Evolutionary conservation across 2,888 invertebrate species (phyloP).

Genomic region (Scaptomyza tumidula): DNA sequence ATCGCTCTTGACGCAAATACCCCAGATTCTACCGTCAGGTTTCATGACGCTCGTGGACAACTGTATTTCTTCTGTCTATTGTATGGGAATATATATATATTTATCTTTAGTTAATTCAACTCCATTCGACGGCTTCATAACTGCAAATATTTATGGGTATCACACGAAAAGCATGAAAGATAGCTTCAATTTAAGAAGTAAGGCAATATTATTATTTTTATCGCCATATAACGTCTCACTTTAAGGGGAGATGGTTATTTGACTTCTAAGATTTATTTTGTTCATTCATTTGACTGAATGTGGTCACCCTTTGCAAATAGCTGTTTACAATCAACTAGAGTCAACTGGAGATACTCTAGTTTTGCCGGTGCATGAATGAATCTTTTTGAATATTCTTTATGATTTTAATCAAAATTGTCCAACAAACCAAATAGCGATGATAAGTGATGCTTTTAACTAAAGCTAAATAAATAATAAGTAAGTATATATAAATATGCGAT

Average conservation of each 20-base stretch:
- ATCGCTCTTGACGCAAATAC: constrained; percentile 31
- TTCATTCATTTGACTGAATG: constrained; percentile 8
- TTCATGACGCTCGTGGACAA: constrained; percentile 13
- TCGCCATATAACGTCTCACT: constrained; percentile 9
- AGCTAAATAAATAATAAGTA: constrained; percentile 63
- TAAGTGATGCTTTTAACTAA: constrained; percentile 67
- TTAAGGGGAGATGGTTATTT: too few species aligned
- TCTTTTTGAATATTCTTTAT: constrained; percentile 44
- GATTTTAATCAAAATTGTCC: constrained; percentile 49
- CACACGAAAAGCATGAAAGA: constrained; percentile 5
- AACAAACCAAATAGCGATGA: constrained; percentile 49
- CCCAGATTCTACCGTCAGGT: neutral
- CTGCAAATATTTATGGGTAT: constrained; percentile 44
- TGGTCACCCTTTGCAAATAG: constrained; percentile 13
- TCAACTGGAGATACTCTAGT: constrained; percentile 13
- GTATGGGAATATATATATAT: constrained; percentile 16
- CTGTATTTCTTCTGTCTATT: constrained; percentile 23
- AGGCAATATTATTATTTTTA: constrained; percentile 26
- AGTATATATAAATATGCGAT: neutral
- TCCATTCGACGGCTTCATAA: constrained; percentile 8
- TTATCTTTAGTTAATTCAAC: constrained; percentile 23
- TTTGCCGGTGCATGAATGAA: constrained; percentile 42
- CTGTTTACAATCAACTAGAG: constrained; percentile 1
- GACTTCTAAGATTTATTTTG: too few species aligned
- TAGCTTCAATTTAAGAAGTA: neutral